Conservation (phyloP, 2,888 invertebrate genomes). For the Rhaphigaster nebulosa region DNA sequence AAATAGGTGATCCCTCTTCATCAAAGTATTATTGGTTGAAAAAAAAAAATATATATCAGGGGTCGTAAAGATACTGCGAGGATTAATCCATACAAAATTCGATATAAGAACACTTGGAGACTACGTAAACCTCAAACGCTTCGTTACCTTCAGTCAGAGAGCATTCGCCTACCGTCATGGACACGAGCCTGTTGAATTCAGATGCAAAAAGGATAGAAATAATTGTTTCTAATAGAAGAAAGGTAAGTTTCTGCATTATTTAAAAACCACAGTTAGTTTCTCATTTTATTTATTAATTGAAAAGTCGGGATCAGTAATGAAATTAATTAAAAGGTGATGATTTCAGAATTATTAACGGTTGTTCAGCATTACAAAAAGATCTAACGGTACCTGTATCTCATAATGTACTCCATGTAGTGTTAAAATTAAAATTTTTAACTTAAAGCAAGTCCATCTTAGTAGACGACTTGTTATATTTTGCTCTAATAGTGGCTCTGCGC, state of each 20-base stretch:
- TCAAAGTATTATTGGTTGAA: neutral
- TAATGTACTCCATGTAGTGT: neutral
- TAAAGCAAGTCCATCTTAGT: neutral
- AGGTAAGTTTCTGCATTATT: constrained; percentile 2
- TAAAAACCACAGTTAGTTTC: neutral
- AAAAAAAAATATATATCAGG: neutral
- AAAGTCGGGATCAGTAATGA: neutral
- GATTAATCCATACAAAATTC: neutral
- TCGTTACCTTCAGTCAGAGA: neutral
- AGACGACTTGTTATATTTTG: neutral
- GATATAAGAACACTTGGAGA: neutral
- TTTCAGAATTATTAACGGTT: neutral
- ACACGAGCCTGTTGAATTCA: neutral
- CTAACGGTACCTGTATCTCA: neutral
- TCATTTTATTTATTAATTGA: neutral
- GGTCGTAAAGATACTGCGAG: neutral
- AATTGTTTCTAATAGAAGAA: constrained; percentile 4
- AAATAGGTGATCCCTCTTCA: neutral
- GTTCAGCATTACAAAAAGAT: neutral
- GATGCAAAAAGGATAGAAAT: neutral
- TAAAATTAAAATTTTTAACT: neutral
- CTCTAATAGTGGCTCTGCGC: neutral
- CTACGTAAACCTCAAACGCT: neutral
- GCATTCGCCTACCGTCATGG: neutral
- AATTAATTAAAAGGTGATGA: neutral